Conservation (phyloP, 2,797 vertebrate species). For the Otolemur crassicaudatus region DNA sequence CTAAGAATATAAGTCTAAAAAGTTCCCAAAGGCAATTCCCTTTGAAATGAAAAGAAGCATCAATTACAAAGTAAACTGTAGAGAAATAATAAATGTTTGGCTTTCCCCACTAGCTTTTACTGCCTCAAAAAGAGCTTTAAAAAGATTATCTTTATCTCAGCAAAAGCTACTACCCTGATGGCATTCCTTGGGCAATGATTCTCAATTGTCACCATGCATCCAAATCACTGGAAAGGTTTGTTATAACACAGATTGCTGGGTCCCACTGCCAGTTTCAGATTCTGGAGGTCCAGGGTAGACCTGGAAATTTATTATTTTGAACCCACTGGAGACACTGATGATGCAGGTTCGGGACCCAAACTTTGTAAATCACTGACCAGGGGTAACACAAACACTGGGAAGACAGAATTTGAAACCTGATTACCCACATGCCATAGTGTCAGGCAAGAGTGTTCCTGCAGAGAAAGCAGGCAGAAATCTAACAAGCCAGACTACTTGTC, state of each 20-base stretch:
- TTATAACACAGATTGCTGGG: background rate
- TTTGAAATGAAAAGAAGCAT: background rate
- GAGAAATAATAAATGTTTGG: constrained; percentile 11
- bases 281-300: background rate
- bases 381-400: background rate
- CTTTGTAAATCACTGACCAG: background rate
- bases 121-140: background rate
- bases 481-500: background rate
- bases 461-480: background rate
- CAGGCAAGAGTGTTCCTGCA: background rate
- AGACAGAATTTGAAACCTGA: constrained; percentile 34
- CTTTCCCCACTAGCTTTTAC: background rate
- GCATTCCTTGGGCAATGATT: background rate
- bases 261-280: background rate
- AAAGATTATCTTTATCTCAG: background rate
- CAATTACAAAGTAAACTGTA: constrained; percentile 20
- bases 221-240: background rate
- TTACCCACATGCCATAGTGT: background rate
- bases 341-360: background rate
- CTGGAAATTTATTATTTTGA: constrained; percentile 27
- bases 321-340: background rate
- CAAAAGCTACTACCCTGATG: background rate
- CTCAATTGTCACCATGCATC: background rate
- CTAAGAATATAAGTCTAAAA: background rate
- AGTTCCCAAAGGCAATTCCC: background rate